Percentiles rank a stretch among this genome's conserved stretches.
Conservation (phyloP, 92 coral and sea anemone genomes). For the Siderastrea siderea region DNA sequence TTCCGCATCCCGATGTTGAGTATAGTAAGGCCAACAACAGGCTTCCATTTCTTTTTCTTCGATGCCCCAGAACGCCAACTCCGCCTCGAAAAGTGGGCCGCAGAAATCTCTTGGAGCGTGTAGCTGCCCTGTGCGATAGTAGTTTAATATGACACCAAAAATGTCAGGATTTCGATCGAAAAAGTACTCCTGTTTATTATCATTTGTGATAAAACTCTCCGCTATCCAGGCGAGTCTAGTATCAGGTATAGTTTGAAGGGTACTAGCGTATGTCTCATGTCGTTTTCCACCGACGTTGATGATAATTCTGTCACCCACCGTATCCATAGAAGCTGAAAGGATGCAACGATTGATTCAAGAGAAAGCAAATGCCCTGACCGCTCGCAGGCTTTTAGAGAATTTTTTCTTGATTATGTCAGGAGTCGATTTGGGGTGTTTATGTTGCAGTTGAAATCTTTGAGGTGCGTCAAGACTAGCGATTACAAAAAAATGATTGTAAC, state of each 20-base stretch:
- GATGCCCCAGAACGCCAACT: conserved; percentile 96
- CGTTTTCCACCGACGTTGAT: conserved; percentile 97
- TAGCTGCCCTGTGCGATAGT: conserved; percentile 94
- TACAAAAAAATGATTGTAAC: not conserved
- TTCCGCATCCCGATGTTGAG: conserved; percentile 97
- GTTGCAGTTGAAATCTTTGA: not conserved
- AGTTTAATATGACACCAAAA: conserved; percentile 90
- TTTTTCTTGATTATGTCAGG: not conserved
- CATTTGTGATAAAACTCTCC: conserved; percentile 74
- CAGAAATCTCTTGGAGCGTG: conserved; percentile 97
- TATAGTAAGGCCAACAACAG: conserved; percentile 96
- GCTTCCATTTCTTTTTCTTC: conserved; percentile 99
- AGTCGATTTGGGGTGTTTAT: no score
- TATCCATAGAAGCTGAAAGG: conserved; percentile 61
- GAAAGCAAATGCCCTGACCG: not conserved
- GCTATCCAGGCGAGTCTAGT: conserved; percentile 96
- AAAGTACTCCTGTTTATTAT: conserved; percentile 76
- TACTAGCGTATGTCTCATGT: conserved; percentile 93
- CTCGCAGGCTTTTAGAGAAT: not conserved
- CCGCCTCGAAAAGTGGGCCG: conserved; percentile 95
- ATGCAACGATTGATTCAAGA: not conserved
- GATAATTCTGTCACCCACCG: conserved; percentile 82
- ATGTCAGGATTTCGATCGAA: conserved; percentile 96
- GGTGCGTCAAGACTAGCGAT: not conserved
- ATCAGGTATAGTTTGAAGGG: conserved; percentile 91